Base-by-base conservation (phyloP, 2,797 vertebrate species). In the Ataeniobius toweri region DNA sequence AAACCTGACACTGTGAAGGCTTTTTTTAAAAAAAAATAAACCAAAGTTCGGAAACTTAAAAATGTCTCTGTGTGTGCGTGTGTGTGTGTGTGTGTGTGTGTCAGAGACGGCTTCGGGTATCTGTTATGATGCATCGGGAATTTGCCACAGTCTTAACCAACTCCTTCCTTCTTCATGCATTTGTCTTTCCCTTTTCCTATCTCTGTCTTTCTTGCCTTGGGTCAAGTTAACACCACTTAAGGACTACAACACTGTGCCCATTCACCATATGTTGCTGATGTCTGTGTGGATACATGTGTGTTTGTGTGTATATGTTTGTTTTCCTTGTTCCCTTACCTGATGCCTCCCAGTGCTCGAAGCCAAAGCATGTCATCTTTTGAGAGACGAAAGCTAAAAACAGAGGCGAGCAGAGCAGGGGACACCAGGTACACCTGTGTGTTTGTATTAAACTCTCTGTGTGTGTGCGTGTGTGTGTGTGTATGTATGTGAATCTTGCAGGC, bases 171-270 rank as follows among this genome's bases (percentile, higher is more conserved):
- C 78, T 80, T 69, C 22, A 69, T 69, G 24, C 78, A 22, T 76
- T 76, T 79, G 70, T 78, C 82, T 77, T 67, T 69, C 73, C 71
- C 50, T 79, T 76, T 31, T 48, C 85, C 81, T 68, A 79, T 79
- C 80, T 81, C 87, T 81, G 82, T 87, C 81, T 82, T 84, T 86
- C 76, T 89, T 67, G 95, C 95, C 94, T 93, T 84, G n/a, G 94
- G 94, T 95, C 93, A 95, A 90, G 91, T 92, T 88, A 94, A 90
- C 90, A 93, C 87, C 93, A 94, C 91, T 95, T 93, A 94, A 94
- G 91, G 90, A 92, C 92, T 86, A 93, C 90, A 91, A 87, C 89
- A 82, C 90, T 88, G 85, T 88, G 89, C 91, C 85, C 83, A 75
- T 89, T 90, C 89, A 83, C 91, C 93, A 94, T 95, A 94, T 94